Evolutionary conservation across 35 echinoderm and acorn worm species (phyloP).

Genomic region (Acanthaster planci): DNA sequence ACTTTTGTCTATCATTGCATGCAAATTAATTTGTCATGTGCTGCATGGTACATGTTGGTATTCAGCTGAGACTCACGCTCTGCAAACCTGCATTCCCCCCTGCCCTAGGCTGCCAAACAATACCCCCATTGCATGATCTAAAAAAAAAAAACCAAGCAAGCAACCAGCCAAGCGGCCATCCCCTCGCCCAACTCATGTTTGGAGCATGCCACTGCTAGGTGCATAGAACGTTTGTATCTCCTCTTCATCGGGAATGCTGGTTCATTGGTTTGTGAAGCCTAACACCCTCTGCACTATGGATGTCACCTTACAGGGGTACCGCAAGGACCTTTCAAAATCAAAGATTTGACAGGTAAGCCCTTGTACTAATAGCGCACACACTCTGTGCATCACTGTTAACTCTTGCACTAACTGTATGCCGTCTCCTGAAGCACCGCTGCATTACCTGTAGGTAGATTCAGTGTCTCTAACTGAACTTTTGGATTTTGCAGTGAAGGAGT

Average conservation of each 20-base stretch:
- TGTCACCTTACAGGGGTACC: slow-evolving; percentile 52
- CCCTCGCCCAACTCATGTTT: background rate
- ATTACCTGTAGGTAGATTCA: too few relatives aligned
- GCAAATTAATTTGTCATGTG: background rate
- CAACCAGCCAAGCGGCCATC: background rate
- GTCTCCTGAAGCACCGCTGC: too few relatives aligned
- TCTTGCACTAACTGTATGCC: too few relatives aligned
- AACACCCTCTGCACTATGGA: slow-evolving; percentile 34
- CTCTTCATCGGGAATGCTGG: slow-evolving; percentile 24
- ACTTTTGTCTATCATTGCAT: too few relatives aligned
- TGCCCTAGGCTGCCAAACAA: background rate
- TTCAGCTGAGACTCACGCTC: background rate
- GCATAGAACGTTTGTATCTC: background rate
- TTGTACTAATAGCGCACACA: background rate
- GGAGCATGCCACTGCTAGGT: background rate
- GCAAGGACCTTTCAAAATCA: slow-evolving; percentile 66
- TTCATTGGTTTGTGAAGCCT: slow-evolving; percentile 19
- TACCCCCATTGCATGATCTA: slow-evolving; percentile 7
- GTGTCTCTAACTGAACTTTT: too few relatives aligned
- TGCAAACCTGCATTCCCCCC: background rate
- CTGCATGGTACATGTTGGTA: background rate
- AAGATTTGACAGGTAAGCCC: slow-evolving; percentile 62
- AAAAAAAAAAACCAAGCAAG: background rate
- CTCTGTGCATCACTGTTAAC: too few relatives aligned
- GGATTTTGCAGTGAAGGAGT: too few relatives aligned